phyloP scores from a whole-genome alignment of 2,113 vertebrate genomes.

The Nannospalax galili region DNA sequence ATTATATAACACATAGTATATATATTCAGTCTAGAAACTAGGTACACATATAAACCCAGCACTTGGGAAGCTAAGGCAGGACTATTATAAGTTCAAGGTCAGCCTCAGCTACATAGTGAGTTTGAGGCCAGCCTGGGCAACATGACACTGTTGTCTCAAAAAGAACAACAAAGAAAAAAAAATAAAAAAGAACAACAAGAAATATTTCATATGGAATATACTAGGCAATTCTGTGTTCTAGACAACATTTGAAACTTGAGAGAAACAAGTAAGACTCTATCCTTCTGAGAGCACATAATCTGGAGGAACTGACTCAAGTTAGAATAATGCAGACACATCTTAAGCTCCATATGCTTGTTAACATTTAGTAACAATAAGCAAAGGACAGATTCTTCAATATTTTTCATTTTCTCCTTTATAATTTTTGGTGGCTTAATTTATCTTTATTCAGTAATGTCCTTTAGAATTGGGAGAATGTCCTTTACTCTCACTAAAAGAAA shows the following conservation, averaged over 20 bases:
- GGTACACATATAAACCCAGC: not conserved
- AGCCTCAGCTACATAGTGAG: not conserved
- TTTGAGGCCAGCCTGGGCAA: not conserved
- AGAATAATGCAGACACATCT: not conserved
- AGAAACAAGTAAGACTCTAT: not conserved
- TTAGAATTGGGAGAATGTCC: not conserved
- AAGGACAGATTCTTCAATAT: not conserved
- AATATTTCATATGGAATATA: not conserved
- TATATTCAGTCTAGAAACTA: not conserved
- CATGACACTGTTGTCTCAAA: not conserved
- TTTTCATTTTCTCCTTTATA: not conserved
- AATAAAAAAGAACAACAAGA: not conserved
- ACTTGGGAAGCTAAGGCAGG: not conserved
- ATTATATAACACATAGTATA: too few species aligned
- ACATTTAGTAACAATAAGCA: not conserved
- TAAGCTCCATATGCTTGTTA: not conserved
- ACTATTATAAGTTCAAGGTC: not conserved
- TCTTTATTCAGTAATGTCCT: not conserved
- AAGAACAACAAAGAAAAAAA: not conserved
- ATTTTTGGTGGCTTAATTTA: not conserved
- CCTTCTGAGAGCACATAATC: not conserved
- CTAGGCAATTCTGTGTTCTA: not conserved
- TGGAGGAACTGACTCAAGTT: not conserved
- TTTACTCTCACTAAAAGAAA: slow-evolving; percentile 35
- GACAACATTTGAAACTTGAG: not conserved